phyloP scores from a whole-genome alignment of 2,797 vertebrate genomes.

The Buphagus erythrorhynchus region DNA sequence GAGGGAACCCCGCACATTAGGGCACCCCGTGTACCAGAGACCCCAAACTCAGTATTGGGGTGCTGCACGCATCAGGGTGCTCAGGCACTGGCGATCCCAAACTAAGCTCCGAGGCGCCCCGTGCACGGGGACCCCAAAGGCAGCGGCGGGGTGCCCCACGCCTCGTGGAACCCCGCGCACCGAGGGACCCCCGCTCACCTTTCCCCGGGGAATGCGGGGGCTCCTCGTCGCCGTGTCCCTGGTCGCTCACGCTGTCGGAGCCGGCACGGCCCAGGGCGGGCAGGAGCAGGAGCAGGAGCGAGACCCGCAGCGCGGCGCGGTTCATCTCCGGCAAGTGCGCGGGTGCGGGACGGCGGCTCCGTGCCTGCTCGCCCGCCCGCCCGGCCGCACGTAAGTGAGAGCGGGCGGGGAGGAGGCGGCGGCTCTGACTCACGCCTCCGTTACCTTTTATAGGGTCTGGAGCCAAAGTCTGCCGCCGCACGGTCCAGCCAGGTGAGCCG shows the following conservation, averaged over 20 bases:
- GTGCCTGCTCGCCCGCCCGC: background rate
- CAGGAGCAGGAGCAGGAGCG: background rate
- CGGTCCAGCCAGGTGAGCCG: background rate
- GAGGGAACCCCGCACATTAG: rapidly evolving
- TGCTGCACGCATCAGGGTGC: background rate
- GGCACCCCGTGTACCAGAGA: background rate
- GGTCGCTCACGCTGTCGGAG: background rate
- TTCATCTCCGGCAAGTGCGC: slow-evolving; percentile 38
- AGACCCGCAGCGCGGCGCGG: background rate
- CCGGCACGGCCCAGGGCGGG: background rate
- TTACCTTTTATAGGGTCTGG: slow-evolving; percentile 61
- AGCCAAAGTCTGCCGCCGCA: slow-evolving; percentile 36
- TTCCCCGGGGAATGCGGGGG: background rate
- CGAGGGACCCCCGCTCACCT: background rate
- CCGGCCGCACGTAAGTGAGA: slow-evolving; percentile 44
- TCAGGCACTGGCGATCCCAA: background rate
- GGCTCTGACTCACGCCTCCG: slow-evolving; percentile 57
- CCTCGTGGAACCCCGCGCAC: background rate
- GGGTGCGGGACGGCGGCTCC: slow-evolving; percentile 44
- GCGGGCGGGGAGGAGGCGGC: slow-evolving; percentile 39
- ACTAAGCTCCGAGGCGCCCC: rapidly evolving
- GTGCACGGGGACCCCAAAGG: background rate
- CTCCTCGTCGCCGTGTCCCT: background rate
- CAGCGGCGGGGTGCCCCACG: background rate
- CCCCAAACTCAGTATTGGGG: background rate